These are phyloP conservation scores for Eupithecia subfuscata DNA, from an alignment of 2,888 invertebrate species.

Conservation along the genomic window DNA sequence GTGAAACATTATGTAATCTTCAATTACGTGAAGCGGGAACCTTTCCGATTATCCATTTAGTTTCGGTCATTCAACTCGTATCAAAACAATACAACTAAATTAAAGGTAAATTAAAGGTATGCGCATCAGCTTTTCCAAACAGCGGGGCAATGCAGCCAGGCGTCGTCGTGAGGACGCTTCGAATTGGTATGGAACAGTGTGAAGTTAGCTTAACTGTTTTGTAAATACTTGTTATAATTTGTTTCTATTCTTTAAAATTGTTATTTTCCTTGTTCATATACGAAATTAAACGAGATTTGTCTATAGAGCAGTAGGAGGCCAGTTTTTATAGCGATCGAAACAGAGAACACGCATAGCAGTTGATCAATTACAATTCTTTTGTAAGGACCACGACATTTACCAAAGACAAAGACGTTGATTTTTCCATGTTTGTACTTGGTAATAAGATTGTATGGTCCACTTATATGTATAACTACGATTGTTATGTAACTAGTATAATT, in stretches of 20 bases:
- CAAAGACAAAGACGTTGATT: not conserved
- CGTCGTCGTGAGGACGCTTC: not conserved
- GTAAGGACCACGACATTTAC: constrained; percentile 8
- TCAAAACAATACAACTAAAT: constrained; percentile 7
- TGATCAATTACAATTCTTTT: constrained; percentile 6
- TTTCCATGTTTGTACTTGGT: constrained; percentile 9
- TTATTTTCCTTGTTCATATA: not conserved
- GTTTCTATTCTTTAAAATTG: not conserved
- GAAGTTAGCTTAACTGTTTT: not conserved
- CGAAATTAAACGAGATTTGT: not conserved
- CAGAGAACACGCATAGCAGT: constrained; percentile 7
- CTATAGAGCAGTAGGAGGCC: not conserved
- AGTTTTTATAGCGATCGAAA: not conserved
- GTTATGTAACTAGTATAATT: constrained; percentile 17
- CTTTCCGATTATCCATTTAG: constrained; percentile 17
- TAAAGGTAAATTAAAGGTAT: not conserved
- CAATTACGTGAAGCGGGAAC: constrained; percentile 30
- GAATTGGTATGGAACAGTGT: not conserved
- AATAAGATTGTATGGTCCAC: not conserved
- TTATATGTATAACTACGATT: not conserved
- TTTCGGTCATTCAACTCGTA: constrained; percentile 20
- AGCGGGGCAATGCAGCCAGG: not conserved
- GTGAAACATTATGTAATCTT: constrained; percentile 24
- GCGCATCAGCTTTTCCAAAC: not conserved
- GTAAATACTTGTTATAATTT: not conserved